phyloP scores from a whole-genome alignment of 2,797 vertebrate species.

The Danio aesculapii region DNA sequence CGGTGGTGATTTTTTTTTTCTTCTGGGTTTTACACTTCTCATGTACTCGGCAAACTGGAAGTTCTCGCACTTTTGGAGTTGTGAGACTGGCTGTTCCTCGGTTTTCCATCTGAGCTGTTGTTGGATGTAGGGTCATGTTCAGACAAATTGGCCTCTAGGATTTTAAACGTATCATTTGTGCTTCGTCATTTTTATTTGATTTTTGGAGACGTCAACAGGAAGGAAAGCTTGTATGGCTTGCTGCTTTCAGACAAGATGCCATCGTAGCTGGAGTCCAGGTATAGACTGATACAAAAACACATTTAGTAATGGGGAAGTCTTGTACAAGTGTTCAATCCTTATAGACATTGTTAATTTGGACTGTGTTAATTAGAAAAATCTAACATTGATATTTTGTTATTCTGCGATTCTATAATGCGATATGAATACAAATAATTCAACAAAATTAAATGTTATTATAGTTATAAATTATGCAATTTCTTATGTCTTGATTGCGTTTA shows the following conservation, averaged over 20 bases:
- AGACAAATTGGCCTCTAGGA: neutral
- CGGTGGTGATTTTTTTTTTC: conserved; percentile 14
- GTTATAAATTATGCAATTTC: too few relatives aligned
- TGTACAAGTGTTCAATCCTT: neutral
- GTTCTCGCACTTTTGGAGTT: conserved; percentile 1
- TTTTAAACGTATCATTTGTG: neutral
- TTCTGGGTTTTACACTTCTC: conserved; percentile 5
- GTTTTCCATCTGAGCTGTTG: conserved; percentile 20
- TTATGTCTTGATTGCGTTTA: too few relatives aligned
- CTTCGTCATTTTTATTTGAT: conserved; percentile 16
- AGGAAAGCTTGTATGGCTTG: conserved; percentile 74
- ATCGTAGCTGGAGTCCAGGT: conserved; percentile 78
- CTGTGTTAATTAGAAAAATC: too few relatives aligned
- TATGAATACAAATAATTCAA: too few relatives aligned
- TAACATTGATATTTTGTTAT: too few relatives aligned
- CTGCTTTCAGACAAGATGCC: conserved; percentile 75
- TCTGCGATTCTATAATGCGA: too few relatives aligned
- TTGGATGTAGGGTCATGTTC: conserved; percentile 12
- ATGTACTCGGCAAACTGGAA: neutral
- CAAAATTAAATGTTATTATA: too few relatives aligned
- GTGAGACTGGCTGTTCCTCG: conserved; percentile 18
- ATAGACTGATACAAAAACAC: conserved; percentile 16
- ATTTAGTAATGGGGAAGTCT: neutral
- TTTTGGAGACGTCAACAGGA: conserved; percentile 1
- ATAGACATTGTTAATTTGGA: neutral